Evolutionary conservation across 2,888 invertebrate genomes (phyloP), one percentile per base, ranked within the genome.

Genomic region (Tyria jacobaeae): DNA sequence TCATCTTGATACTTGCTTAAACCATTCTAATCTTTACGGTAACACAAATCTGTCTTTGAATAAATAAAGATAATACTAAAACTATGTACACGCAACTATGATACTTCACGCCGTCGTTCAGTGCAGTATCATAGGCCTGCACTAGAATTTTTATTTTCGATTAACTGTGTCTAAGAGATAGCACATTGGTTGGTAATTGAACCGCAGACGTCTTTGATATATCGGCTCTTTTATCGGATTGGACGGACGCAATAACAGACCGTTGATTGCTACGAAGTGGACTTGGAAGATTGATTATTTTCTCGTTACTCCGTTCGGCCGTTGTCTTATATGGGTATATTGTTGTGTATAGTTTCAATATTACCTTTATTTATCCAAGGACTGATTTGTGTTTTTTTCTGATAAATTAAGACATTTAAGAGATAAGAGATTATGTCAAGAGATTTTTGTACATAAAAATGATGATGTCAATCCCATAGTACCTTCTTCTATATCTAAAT

Each of bases 241-340:
- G 90, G 89, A 91, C 89, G 88, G 91, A 91, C 91, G 89, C 89
- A 93, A 93, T 92, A 93, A 91, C 90, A 90, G 88, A 91, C 88
- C 89, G 89, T 90, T 94, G 94, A 94, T 94, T 94, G 94, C 91
- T 92, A 92, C 89, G 86, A 89, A 91, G 91, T 91, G 88, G 90
- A 92, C 90, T 88, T 76, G 84, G 86, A 86, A 92, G 92, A 94
- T 94, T 93, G 93, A 93, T 94, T 93, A 92, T 93, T 93, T 92
- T 91, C 92, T 91, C 88, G 87, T 89, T 92, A 91, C 83, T 80
- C 66, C 64, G 68, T 74, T 85, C 82, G 77, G 64, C 77, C 72
- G 81, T 87, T 90, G 87, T 90, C 86, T 88, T 82, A 81, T 84
- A 67, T 74, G 14, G 48, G 10, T 49, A 77, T 49, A 76, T 78